A percentile compares a stretch with the other conserved stretches of the same genome.
Conservation (phyloP, 2,888 invertebrate species). For the Leucoma salicis region DNA sequence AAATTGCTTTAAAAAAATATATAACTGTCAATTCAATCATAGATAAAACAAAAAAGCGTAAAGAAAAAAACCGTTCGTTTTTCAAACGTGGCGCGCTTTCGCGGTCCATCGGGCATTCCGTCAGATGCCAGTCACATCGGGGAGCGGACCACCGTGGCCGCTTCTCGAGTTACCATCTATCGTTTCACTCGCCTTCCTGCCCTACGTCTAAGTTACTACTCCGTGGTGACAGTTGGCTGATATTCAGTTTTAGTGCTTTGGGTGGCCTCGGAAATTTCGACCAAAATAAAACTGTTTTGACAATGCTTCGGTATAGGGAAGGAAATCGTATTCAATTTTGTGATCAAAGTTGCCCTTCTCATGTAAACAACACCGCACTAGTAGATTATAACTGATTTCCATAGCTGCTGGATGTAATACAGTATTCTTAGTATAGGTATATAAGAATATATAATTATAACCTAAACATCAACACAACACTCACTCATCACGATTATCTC, state of each 20-base stretch:
- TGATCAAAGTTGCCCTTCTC: not conserved
- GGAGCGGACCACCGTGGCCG: conserved; percentile 71
- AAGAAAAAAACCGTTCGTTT: conserved; percentile 52
- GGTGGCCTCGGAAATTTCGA: conserved; percentile 41
- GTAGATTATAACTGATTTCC: too few species aligned
- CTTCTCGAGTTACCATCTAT: conserved; percentile 75
- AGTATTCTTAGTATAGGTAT: too few species aligned
- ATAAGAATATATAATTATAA: too few species aligned
- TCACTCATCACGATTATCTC: too few species aligned
- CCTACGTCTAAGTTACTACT: conserved; percentile 79
- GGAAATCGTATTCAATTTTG: not conserved
- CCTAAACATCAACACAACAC: too few species aligned
- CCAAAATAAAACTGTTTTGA: conserved; percentile 14
- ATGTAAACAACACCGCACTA: too few species aligned
- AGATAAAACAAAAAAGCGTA: conserved; percentile 40
- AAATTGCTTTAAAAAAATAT: conserved; percentile 1
- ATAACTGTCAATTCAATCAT: conserved; percentile 38
- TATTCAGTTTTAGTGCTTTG: conserved; percentile 47
- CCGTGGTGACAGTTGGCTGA: conserved; percentile 69
- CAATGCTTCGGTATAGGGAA: not conserved
- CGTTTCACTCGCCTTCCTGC: conserved; percentile 76
- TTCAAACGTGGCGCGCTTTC: conserved; percentile 76
- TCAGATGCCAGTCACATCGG: conserved; percentile 74
- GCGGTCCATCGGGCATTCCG: conserved; percentile 80
- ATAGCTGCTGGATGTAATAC: too few species aligned